Conservation (phyloP, 37 sponge, comb jelly and placozoan genomes). For the Ianthella basta region DNA sequence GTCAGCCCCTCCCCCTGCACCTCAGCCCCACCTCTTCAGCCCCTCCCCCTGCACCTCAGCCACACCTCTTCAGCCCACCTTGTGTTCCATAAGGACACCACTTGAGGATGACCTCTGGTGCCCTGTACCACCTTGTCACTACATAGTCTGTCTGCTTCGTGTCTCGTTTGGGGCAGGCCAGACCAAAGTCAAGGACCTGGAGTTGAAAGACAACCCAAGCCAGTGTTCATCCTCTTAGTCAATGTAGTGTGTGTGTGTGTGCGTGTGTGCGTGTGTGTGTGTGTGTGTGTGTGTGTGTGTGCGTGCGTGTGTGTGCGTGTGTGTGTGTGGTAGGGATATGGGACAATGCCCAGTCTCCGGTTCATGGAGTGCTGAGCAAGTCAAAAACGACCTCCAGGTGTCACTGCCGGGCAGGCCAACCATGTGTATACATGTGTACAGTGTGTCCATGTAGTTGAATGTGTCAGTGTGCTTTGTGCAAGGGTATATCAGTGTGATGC, state of each 20-base stretch:
- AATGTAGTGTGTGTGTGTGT: too few species aligned
- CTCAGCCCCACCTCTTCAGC: neutral
- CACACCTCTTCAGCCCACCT: constrained; percentile 44
- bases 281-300: too few species aligned
- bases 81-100: constrained; percentile 94
- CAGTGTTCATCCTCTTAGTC: too few species aligned
- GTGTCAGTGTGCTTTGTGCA: neutral
- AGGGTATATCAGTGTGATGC: neutral
- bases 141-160: constrained; percentile 97
- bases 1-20: too few species aligned
- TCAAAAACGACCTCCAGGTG: too few species aligned
- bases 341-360: too few species aligned
- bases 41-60: neutral
- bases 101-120: constrained; percentile 98
- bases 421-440: too few species aligned
- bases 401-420: too few species aligned
- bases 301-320: too few species aligned
- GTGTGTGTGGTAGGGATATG: too few species aligned
- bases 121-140: constrained; percentile 94
- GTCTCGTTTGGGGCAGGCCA: constrained; percentile 82
- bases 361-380: too few species aligned
- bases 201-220: neutral
- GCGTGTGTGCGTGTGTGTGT: too few species aligned
- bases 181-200: constrained; percentile 93
- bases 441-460: neutral